Conservation (phyloP, 1,140 invertebrate genomes). For the Drosophila murphyi region DNA sequence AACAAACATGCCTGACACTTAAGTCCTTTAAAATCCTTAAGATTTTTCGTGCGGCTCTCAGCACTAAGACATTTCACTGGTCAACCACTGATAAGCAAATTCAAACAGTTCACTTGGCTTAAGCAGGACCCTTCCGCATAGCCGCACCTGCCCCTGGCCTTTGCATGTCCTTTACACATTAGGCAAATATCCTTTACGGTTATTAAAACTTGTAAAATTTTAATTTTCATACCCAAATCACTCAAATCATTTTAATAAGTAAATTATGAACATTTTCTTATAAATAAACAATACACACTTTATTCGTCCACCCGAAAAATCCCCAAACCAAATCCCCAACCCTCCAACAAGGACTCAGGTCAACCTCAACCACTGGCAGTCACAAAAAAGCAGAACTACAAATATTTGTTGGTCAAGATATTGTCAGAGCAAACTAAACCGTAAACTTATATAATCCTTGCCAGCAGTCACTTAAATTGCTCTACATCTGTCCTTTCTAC, state of each 20-base stretch:
- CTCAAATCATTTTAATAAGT: slow-evolving; percentile 83
- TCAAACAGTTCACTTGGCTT: slow-evolving; percentile 76
- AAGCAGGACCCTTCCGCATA: slow-evolving; percentile 42
- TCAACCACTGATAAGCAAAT: slow-evolving; percentile 78
- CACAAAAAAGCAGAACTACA: slow-evolving; percentile 68
- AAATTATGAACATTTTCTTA: slow-evolving; percentile 80
- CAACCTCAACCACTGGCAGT: slow-evolving; percentile 2
- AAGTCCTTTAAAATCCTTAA: slow-evolving; percentile 73
- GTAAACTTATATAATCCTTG: slow-evolving; percentile 72
- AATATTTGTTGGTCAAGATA: slow-evolving; percentile 65
- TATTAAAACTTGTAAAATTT: slow-evolving; percentile 80
- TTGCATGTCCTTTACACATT: slow-evolving; percentile 24
- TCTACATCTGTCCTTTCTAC: slow-evolving; percentile 1
- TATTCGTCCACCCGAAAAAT: slow-evolving; percentile 49
- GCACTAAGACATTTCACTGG: slow-evolving; percentile 56
- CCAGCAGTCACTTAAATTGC: slow-evolving; percentile 66
- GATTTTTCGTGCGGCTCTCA: slow-evolving; percentile 56
- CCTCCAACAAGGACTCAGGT: neutral
- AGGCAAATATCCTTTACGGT: slow-evolving; percentile 65
- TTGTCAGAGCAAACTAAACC: slow-evolving; percentile 46
- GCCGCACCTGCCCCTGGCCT: neutral
- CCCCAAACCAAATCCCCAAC: neutral
- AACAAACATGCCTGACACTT: slow-evolving; percentile 51
- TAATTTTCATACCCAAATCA: slow-evolving; percentile 81
- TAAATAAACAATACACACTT: slow-evolving; percentile 84